phyloP scores from a whole-genome alignment of 2,797 vertebrate species.

The Capromys pilorides region DNA sequence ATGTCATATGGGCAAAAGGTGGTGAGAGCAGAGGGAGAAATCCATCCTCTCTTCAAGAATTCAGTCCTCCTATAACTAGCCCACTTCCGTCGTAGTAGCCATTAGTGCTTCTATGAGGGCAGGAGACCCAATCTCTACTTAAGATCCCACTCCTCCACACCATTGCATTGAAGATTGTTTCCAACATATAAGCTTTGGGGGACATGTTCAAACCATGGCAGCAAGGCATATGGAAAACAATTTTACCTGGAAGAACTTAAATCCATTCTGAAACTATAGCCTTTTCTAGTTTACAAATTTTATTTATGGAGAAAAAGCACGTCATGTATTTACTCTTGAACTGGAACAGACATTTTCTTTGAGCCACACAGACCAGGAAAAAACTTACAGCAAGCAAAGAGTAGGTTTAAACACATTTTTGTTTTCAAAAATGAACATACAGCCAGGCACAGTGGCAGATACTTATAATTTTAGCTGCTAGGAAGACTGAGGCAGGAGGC shows the following conservation, averaged over 20 bases:
- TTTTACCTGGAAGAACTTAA: conserved; percentile 41
- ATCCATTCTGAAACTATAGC: conserved; percentile 24
- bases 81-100: background rate
- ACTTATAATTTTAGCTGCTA: background rate
- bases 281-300: conserved; percentile 35
- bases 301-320: background rate
- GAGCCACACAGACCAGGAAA: background rate
- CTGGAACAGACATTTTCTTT: background rate
- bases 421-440: conserved; percentile 16
- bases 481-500: background rate
- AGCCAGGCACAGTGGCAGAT: background rate
- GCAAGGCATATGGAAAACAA: conserved; percentile 14
- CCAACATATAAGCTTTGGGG: background rate
- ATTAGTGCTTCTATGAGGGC: background rate
- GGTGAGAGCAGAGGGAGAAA: background rate
- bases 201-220: background rate
- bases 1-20: background rate
- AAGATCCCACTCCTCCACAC: background rate
- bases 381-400: background rate
- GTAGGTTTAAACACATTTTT: conserved; percentile 20
- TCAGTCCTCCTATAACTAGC: background rate
- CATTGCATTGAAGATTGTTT: background rate
- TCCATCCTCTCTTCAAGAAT: background rate
- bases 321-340: background rate
- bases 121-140: background rate